Conservation (phyloP, 2,797 vertebrate genomes). For the Peromyscus eremicus region DNA sequence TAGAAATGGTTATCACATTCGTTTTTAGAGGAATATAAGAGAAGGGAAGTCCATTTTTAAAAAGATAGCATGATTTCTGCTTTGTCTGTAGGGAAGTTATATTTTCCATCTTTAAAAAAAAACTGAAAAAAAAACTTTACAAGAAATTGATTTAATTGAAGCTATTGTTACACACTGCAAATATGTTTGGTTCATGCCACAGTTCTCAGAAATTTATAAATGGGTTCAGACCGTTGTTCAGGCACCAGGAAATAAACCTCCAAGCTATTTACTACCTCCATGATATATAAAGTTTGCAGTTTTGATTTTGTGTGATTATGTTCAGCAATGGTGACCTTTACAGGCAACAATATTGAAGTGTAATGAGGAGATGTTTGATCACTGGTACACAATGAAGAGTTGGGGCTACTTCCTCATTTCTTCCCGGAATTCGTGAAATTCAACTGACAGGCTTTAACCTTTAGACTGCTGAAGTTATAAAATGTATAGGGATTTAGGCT, state of each 20-base stretch:
- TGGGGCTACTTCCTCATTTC: conserved; percentile 88
- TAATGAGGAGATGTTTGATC: conserved; percentile 99
- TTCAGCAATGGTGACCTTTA: conserved; percentile 99
- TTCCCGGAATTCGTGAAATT: conserved; percentile 89
- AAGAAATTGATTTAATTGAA: conserved; percentile 90
- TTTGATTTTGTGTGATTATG: conserved; percentile 99
- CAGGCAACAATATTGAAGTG: conserved; percentile 99
- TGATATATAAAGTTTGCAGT: conserved; percentile 99
- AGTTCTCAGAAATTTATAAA: conserved; percentile 92
- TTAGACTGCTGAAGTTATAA: conserved; percentile 89
- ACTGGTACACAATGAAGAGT: conserved; percentile 94
- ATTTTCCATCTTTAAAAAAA: conserved; percentile 80
- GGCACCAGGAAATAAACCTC: conserved; percentile 96
- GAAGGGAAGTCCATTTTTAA: conserved; percentile 44
- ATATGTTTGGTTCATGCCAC: conserved; percentile 86
- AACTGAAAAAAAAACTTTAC: conserved; percentile 80
- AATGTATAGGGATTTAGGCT: conserved; percentile 89
- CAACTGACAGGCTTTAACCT: conserved; percentile 92
- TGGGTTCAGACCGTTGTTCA: conserved; percentile 92
- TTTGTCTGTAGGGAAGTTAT: conserved; percentile 25
- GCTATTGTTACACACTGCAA: conserved; percentile 86
- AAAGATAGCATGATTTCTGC: background rate
- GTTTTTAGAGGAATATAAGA: conserved; percentile 28
- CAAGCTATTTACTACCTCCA: conserved; percentile 97
- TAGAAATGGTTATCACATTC: conserved; percentile 64